A percentile compares a stretch with the other conserved stretches of the same genome.
Conservation (phyloP, 2,797 vertebrate species). For the Brachymystax lenok region DNA sequence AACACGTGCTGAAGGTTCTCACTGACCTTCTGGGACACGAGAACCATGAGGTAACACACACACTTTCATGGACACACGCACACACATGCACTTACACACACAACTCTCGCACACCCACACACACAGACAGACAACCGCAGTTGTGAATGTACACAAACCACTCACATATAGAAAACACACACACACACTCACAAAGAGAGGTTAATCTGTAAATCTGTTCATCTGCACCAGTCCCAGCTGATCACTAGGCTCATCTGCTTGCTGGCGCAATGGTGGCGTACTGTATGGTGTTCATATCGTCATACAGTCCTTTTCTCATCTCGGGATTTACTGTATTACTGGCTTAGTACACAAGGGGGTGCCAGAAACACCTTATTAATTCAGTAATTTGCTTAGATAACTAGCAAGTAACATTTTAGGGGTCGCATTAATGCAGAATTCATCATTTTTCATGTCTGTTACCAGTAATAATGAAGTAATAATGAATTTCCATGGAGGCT, state of each 20-base stretch:
- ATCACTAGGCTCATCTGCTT: constrained; percentile 3
- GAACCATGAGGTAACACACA: constrained; percentile 85
- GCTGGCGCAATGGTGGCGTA: not conserved
- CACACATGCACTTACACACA: constrained; percentile 8
- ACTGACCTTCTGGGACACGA: constrained; percentile 94
- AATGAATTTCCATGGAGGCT: no score
- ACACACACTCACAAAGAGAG: not conserved
- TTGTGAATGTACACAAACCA: not conserved
- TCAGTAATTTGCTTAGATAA: no score
- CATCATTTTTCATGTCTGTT: no score
- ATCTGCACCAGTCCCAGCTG: not conserved
- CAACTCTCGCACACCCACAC: not conserved
- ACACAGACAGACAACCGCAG: not conserved
- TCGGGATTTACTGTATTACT: no score
- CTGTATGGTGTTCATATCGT: no score
- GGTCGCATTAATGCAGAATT: no score
- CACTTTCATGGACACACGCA: not conserved
- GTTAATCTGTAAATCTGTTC: not conserved
- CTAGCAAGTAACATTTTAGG: no score
- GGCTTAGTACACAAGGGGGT: no score
- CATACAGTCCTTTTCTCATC: no score
- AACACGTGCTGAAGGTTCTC: constrained; percentile 87
- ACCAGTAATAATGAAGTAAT: no score
- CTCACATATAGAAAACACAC: not conserved
- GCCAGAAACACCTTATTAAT: no score